Conservation (phyloP, 2,888 invertebrate species). For the Leucoma salicis region DNA sequence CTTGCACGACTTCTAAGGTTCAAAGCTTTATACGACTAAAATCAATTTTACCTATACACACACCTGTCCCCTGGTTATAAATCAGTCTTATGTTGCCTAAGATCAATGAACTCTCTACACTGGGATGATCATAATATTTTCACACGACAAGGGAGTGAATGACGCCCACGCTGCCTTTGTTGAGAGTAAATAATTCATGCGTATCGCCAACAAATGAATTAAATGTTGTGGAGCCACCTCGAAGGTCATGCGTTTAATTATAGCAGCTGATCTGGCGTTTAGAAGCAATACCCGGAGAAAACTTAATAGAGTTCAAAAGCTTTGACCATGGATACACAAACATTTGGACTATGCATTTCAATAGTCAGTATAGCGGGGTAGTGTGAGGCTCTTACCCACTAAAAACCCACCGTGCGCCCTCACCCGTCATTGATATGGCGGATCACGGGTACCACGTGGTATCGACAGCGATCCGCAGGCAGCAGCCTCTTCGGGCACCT, state of each 20-base stretch:
- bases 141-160: constrained; percentile 30
- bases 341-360: no score
- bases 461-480: no score
- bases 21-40: not conserved
- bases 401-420: no score
- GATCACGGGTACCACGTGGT: no score
- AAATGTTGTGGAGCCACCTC: constrained; percentile 25
- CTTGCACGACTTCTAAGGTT: no score
- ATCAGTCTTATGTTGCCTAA: constrained; percentile 11
- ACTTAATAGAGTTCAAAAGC: no score
- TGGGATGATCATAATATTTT: constrained; percentile 20
- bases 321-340: no score
- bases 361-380: no score
- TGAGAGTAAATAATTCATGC: constrained; percentile 36
- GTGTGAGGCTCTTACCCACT: no score
- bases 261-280: constrained; percentile 20
- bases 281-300: no score
- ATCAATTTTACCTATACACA: not conserved
- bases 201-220: constrained; percentile 30
- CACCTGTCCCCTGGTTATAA: not conserved
- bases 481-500: no score
- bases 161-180: constrained; percentile 33
- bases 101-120: constrained; percentile 20
- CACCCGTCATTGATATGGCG: no score
- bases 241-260: constrained; percentile 40